A percentile compares a stretch with the other conserved stretches of the same genome.
phyloP scores from a whole-genome alignment of 2,888 invertebrate species.

The Himalopsyche tibetana region DNA sequence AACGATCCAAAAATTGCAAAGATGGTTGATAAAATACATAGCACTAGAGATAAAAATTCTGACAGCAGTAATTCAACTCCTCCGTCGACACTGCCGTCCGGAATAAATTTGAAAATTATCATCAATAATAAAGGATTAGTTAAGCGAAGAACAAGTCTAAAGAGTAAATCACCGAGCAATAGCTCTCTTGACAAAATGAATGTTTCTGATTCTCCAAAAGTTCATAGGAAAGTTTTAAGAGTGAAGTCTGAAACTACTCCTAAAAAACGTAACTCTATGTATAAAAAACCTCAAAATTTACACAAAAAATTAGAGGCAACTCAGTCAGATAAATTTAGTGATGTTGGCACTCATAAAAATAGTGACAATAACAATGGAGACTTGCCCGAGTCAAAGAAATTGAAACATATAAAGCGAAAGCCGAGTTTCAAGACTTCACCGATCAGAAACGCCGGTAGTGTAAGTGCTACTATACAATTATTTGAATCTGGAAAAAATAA shows the following conservation, averaged over 20 bases:
- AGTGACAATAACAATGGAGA: conserved; percentile 64
- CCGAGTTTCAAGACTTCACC: conserved; percentile 71
- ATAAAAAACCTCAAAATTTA: conserved; percentile 59
- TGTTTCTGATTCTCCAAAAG: conserved; percentile 69
- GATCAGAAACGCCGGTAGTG: conserved; percentile 68
- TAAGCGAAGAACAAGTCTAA: conserved; percentile 73
- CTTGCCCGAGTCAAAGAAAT: conserved; percentile 63
- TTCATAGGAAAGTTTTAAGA: conserved; percentile 72
- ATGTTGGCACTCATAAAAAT: conserved; percentile 73
- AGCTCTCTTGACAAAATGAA: conserved; percentile 74
- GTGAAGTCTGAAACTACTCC: conserved; percentile 73
- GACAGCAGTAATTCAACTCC: conserved; percentile 74
- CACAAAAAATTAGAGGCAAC: conserved; percentile 51
- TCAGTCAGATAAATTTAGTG: conserved; percentile 67
- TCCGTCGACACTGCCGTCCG: conserved; percentile 74
- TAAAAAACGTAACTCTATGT: conserved; percentile 62
- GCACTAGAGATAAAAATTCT: conserved; percentile 69
- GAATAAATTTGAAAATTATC: conserved; percentile 76
- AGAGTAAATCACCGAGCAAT: conserved; percentile 76
- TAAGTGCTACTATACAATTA: conserved; percentile 71
- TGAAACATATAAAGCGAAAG: conserved; percentile 69
- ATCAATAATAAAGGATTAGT: conserved; percentile 73
- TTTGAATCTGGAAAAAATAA: conserved; percentile 74
- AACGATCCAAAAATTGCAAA: conserved; percentile 78
- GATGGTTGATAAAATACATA: conserved; percentile 74